These are phyloP conservation scores for Malthinus flaveolus DNA, from an alignment of 2,888 invertebrate species.

Conservation along the genomic window DNA sequence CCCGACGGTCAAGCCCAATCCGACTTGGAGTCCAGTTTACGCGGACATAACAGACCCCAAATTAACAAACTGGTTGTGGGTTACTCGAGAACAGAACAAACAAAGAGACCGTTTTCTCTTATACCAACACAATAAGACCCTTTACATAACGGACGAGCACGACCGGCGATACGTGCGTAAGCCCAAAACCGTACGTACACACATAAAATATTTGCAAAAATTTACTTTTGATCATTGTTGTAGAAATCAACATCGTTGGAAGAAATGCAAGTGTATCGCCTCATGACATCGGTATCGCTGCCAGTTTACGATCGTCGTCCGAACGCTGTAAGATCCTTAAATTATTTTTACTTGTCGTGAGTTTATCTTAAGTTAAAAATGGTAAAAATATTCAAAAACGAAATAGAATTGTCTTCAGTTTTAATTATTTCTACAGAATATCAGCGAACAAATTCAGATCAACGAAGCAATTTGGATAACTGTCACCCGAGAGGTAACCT, in stretches of 20 bases:
- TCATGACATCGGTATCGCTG: constrained; percentile 92
- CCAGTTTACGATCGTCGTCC: constrained; percentile 89
- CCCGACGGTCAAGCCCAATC: constrained; percentile 75
- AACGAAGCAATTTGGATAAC: constrained; percentile 93
- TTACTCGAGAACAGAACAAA: constrained; percentile 76
- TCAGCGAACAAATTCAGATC: constrained; percentile 93
- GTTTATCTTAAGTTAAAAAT: neutral
- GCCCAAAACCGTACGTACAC: constrained; percentile 54
- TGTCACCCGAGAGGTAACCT: constrained; percentile 86
- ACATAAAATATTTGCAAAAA: too few relatives aligned
- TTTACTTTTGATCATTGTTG: neutral
- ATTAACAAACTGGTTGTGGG: constrained; percentile 90
- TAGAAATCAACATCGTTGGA: constrained; percentile 64
- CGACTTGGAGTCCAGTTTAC: constrained; percentile 97
- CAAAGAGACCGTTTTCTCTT: constrained; percentile 76
- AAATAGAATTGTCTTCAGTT: neutral
- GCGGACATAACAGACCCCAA: constrained; percentile 91
- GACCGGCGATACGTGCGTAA: constrained; percentile 63
- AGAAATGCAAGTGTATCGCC: constrained; percentile 69
- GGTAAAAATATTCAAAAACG: neutral
- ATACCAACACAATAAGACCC: constrained; percentile 63
- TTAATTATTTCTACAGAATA: constrained; percentile 78
- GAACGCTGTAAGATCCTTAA: constrained; percentile 70
- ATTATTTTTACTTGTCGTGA: neutral
- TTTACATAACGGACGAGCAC: constrained; percentile 66